Evolutionary conservation across 2,888 invertebrate genomes (phyloP).

Genomic region (Andrena hattorfiana): DNA sequence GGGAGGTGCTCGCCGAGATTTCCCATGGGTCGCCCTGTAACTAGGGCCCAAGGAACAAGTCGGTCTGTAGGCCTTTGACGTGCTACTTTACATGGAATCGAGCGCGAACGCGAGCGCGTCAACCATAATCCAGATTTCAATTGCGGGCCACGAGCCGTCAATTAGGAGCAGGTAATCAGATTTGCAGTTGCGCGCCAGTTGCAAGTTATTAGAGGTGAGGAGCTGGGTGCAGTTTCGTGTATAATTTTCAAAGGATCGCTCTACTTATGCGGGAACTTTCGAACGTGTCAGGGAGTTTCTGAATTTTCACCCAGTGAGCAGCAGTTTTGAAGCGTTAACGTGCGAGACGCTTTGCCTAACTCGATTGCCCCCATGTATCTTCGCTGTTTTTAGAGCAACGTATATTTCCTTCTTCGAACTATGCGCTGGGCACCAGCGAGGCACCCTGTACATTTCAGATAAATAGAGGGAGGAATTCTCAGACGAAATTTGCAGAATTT

Average conservation of each 20-base stretch:
- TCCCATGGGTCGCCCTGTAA: slow-evolving; percentile 64
- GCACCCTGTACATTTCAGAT: background rate
- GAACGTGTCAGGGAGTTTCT: background rate
- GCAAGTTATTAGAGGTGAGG: background rate
- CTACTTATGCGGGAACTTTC: background rate
- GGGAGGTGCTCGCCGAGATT: slow-evolving; percentile 62
- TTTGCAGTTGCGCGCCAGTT: slow-evolving; percentile 7
- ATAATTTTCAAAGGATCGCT: slow-evolving; percentile 22
- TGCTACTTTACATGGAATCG: slow-evolving; percentile 41
- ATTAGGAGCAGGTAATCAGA: slow-evolving; percentile 23
- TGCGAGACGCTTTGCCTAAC: background rate
- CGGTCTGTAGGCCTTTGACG: slow-evolving; percentile 58
- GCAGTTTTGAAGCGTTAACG: background rate
- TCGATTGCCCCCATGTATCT: background rate
- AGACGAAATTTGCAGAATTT: too few relatives aligned
- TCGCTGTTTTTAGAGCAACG: background rate
- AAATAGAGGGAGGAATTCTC: too few relatives aligned
- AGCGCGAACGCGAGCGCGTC: slow-evolving; percentile 5
- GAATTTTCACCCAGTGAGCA: background rate
- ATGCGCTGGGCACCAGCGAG: background rate
- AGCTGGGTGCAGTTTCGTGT: background rate
- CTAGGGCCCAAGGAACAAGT: slow-evolving; percentile 51
- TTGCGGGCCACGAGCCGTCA: slow-evolving; percentile 27
- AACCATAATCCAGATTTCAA: slow-evolving; percentile 31
- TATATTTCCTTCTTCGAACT: too few relatives aligned